Evolutionary conservation across 1,140 invertebrate species (phyloP), one percentile per base, ranked within the genome.

Genomic region (Scaptodrosophila lebanonensis): DNA sequence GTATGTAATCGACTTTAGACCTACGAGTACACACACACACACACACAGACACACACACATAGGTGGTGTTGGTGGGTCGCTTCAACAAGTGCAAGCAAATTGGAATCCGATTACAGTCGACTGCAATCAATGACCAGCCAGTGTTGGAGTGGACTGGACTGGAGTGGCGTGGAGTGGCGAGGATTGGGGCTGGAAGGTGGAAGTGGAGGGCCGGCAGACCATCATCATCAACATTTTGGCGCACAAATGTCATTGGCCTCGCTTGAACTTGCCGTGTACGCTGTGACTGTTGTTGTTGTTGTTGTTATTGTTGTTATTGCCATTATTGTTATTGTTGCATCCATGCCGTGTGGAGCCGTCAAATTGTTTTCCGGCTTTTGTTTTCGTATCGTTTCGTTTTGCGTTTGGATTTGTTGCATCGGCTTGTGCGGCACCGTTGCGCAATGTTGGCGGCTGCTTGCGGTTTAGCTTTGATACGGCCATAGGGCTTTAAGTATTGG

Each of bases 301-400:
- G 52, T 66, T 58, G 30, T 20, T 30, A 32, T 51, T 59, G 53
- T 39, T 38, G 17, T 32, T 15, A 12, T 25, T 25, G 13, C 30
- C 11, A 16, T 25, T 47, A 35, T 48, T 48, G 27, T 65, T 15
- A 43, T 18, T 7, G 42, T 38, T 20, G 43, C 49, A n/a, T n/a
- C n/a, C 20, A 22, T 44, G 18, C 40, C 38, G 36, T 39, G 47
- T 11, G 29, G 51, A 64, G 39, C 73, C 68, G 48, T 82, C 75
- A 79, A 79, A 79, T 79, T 73, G 75, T 73, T 79, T 77, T 82
- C 69, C 73, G 75, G 75, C 68, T 82, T 79, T 79, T 73, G 65
- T 79, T 79, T 77, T 77, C 45, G 25, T 48, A 48, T 63, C 39
- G 13, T 17, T 42, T 42, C 11, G 2, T 42, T 25, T 25, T 25